phyloP scores from a whole-genome alignment of 2,888 invertebrate species.

The Lymantria monacha region DNA sequence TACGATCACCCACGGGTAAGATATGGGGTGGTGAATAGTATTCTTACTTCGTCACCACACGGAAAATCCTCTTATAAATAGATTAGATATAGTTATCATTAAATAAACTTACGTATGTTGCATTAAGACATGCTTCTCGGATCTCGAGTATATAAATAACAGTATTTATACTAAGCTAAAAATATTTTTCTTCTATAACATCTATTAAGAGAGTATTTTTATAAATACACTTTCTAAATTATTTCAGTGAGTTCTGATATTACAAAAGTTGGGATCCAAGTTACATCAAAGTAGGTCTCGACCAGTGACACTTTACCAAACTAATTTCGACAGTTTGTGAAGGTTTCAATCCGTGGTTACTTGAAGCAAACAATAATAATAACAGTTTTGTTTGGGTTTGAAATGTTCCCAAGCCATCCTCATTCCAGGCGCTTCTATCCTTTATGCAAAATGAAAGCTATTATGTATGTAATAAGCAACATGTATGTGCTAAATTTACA shows the following conservation, averaged over 20 bases:
- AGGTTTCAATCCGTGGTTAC: slow-evolving; percentile 9
- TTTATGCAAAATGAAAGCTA: not conserved
- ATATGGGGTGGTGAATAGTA: too few relatives aligned
- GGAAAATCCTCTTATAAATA: too few relatives aligned
- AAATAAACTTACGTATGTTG: too few relatives aligned
- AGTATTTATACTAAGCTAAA: too few relatives aligned
- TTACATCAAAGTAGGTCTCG: slow-evolving; percentile 14
- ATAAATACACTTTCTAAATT: not conserved
- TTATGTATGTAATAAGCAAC: too few relatives aligned
- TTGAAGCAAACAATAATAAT: slow-evolving; percentile 8
- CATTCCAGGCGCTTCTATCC: slow-evolving; percentile 11
- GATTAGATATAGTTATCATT: too few relatives aligned
- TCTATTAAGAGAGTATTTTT: not conserved
- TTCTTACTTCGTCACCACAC: too few relatives aligned
- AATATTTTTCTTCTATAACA: too few relatives aligned
- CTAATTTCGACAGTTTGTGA: slow-evolving; percentile 39
- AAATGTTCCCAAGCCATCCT: slow-evolving; percentile 5
- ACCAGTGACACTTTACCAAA: slow-evolving; percentile 35
- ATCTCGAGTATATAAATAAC: too few relatives aligned
- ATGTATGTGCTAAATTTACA: too few relatives aligned
- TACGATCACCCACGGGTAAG: too few relatives aligned
- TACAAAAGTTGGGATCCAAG: slow-evolving; percentile 11
- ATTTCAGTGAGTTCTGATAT: not conserved
- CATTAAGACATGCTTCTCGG: too few relatives aligned
- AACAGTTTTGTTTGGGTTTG: slow-evolving; percentile 4